A percentile compares a stretch with the other conserved stretches of the same genome.
Evolutionary conservation across 2,113 vertebrate genomes (phyloP).

Genomic region (Uropsilus gracilis): DNA sequence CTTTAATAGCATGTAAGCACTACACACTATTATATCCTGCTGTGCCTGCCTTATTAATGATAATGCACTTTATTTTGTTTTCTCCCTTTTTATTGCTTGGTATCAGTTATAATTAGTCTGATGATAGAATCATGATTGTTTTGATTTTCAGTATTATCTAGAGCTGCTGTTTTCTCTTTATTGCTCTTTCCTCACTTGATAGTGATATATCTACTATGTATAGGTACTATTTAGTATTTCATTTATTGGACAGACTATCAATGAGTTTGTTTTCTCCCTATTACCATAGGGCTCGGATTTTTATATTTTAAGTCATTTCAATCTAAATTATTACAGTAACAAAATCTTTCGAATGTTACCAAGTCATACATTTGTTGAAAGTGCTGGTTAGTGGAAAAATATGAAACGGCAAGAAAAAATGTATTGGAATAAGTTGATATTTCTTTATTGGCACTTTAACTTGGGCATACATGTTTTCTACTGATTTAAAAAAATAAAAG

Average conservation of each 20-base stretch:
- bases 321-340: slow-evolving; percentile 53
- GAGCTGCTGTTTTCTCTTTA: slow-evolving; percentile 41
- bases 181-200: neutral
- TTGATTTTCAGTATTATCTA: slow-evolving; percentile 53
- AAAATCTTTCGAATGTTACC: slow-evolving; percentile 57
- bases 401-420: slow-evolving; percentile 41
- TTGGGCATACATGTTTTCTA: slow-evolving; percentile 26
- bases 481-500: slow-evolving; percentile 33
- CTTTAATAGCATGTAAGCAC: slow-evolving; percentile 52
- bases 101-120: slow-evolving; percentile 41
- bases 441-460: slow-evolving; percentile 58
- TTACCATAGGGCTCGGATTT: slow-evolving; percentile 47
- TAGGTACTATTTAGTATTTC: slow-evolving; percentile 54
- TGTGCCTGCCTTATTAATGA: slow-evolving; percentile 59
- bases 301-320: slow-evolving; percentile 61
- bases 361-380: slow-evolving; percentile 29
- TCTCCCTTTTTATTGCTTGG: slow-evolving; percentile 51
- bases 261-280: slow-evolving; percentile 38
- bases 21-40: neutral
- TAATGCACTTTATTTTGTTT: slow-evolving; percentile 74
- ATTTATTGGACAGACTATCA: slow-evolving; percentile 15
- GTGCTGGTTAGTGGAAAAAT: slow-evolving; percentile 29
- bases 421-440: slow-evolving; percentile 46
- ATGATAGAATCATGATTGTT: slow-evolving; percentile 47
- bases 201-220: slow-evolving; percentile 39